phyloP scores from a whole-genome alignment of 1,140 invertebrate species.

The Cyphomyrmex costatus region DNA sequence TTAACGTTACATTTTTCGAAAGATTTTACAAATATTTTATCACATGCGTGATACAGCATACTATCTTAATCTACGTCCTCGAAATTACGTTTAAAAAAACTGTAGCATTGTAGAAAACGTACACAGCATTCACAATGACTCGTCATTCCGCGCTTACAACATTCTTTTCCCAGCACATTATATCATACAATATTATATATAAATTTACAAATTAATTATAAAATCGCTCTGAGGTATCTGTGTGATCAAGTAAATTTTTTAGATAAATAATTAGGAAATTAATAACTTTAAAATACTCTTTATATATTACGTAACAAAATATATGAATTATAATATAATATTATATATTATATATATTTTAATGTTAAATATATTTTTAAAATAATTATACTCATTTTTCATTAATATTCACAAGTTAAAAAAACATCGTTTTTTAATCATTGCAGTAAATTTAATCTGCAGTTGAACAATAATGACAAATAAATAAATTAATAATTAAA shows the following conservation, averaged over 20 bases:
- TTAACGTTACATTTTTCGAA: neutral
- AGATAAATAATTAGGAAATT: neutral
- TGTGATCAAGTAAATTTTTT: constrained; percentile 1
- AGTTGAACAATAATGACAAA: neutral
- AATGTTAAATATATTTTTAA: neutral
- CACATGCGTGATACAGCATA: too few relatives aligned
- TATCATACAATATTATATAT: constrained; percentile 2
- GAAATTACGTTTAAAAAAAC: constrained; percentile 2
- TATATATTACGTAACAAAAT: neutral
- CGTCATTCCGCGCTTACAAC: constrained; percentile 8
- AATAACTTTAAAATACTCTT: neutral
- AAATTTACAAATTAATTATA: constrained; percentile 41
- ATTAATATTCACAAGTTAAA: constrained; percentile 1
- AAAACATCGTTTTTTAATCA: neutral
- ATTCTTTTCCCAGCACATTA: constrained; percentile 15
- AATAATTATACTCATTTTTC: neutral
- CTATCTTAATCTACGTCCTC: neutral
- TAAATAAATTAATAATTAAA: neutral
- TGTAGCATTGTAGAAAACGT: constrained; percentile 29
- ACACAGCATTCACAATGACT: constrained; percentile 15
- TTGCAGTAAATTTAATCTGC: neutral
- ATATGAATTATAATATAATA: neutral
- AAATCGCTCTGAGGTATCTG: constrained; percentile 34
- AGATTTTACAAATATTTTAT: neutral
- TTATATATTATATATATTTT: constrained; percentile 21